Evolutionary conservation across 1,140 invertebrate genomes (phyloP).

Genomic region (Thaumatotibia leucotreta): DNA sequence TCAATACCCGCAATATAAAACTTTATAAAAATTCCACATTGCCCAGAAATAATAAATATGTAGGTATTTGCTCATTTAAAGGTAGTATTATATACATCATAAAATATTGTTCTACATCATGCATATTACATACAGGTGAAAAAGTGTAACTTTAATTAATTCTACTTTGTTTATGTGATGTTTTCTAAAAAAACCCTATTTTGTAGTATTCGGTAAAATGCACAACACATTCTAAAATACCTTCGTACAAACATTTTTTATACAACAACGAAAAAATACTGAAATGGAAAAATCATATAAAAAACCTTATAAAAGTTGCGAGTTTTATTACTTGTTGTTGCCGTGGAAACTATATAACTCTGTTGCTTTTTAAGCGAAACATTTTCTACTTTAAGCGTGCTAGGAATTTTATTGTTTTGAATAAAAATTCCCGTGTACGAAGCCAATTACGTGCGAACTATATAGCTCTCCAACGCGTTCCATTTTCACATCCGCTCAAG

Average conservation of each 20-base stretch:
- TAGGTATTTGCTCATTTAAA: too few relatives aligned
- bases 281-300: not conserved
- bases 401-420: not conserved
- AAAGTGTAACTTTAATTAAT: too few relatives aligned
- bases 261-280: not conserved
- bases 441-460: constrained; percentile 1
- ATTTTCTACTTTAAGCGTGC: not conserved
- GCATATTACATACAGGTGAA: too few relatives aligned
- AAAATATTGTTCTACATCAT: too few relatives aligned
- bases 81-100: too few relatives aligned
- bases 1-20: too few relatives aligned
- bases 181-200: too few relatives aligned
- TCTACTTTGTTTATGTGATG: too few relatives aligned
- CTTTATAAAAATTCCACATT: too few relatives aligned
- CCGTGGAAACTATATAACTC: constrained; percentile 13
- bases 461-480: not conserved
- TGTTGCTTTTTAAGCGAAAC: constrained; percentile 5
- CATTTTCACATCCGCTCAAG: not conserved
- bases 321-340: constrained; percentile 1
- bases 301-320: not conserved
- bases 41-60: too few relatives aligned
- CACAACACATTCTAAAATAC: too few relatives aligned
- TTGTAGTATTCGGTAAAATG: too few relatives aligned
- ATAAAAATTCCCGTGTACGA: constrained; percentile 2
- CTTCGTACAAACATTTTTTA: not conserved